phyloP scores from a whole-genome alignment of 2,888 invertebrate species.

The Drosophila monieri region DNA sequence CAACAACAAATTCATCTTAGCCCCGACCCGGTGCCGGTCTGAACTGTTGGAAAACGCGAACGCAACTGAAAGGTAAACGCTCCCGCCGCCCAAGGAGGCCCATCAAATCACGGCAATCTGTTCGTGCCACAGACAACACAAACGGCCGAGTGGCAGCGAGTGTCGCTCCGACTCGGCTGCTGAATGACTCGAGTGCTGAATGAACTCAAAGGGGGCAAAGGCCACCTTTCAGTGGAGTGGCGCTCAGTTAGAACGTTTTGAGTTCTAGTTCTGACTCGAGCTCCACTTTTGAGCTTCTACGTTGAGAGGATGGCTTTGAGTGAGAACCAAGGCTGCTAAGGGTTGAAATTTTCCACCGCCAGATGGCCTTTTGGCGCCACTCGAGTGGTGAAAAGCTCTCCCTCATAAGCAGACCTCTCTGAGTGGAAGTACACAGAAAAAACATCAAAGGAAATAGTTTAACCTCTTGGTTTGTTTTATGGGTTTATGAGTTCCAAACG shows the following conservation, averaged over 20 bases:
- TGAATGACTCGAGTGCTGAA: slow-evolving; percentile 37
- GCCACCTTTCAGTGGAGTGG: neutral
- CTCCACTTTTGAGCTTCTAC: neutral
- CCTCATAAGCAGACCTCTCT: slow-evolving; percentile 1
- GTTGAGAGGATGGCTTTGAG: slow-evolving; percentile 18
- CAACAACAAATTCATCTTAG: slow-evolving; percentile 34
- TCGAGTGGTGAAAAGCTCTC: slow-evolving; percentile 59
- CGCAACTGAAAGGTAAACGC: slow-evolving; percentile 84
- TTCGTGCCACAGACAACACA: slow-evolving; percentile 67
- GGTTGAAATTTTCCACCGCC: slow-evolving; percentile 43
- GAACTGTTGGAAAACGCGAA: slow-evolving; percentile 83
- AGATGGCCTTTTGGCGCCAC: slow-evolving; percentile 55
- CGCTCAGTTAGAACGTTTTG: neutral
- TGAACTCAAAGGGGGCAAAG: slow-evolving; percentile 9
- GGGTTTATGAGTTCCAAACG: neutral
- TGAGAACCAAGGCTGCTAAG: neutral
- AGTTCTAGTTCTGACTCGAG: neutral
- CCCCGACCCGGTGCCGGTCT: slow-evolving; percentile 74
- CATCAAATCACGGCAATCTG: slow-evolving; percentile 65
- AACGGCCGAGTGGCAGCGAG: slow-evolving; percentile 30
- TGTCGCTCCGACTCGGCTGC: neutral
- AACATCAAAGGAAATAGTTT: neutral
- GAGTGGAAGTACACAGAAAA: neutral
- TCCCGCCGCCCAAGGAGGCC: slow-evolving; percentile 69
- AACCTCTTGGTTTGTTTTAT: neutral